Evolutionary conservation across 1,140 invertebrate species (phyloP).

Genomic region (Lordiphosa stackelbergi): DNA sequence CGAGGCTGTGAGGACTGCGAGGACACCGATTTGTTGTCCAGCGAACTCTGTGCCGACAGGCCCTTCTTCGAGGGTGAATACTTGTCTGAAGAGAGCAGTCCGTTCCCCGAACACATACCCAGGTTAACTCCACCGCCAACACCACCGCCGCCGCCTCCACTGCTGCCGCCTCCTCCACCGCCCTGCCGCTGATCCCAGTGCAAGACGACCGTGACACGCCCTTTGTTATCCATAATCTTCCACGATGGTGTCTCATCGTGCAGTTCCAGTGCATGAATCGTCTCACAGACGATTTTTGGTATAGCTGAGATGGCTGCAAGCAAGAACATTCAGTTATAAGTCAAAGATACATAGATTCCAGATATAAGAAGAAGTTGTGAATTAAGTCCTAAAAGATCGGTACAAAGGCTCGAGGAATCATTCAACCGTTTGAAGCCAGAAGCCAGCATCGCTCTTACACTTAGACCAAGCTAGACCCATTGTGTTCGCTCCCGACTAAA

Average conservation of each 20-base stretch:
- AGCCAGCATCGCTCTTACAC: too few species aligned
- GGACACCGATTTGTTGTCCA: slow-evolving; percentile 82
- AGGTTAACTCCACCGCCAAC: slow-evolving; percentile 65
- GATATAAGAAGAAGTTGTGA: too few species aligned
- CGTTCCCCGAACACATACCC: slow-evolving; percentile 80
- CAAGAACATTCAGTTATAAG: background rate
- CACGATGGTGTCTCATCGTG: slow-evolving; percentile 96
- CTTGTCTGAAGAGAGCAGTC: slow-evolving; percentile 85
- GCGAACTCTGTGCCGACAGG: slow-evolving; percentile 82
- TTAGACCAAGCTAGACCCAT: too few species aligned
- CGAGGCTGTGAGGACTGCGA: slow-evolving; percentile 79
- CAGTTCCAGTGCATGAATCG: slow-evolving; percentile 93
- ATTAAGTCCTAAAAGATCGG: background rate
- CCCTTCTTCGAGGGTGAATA: slow-evolving; percentile 79
- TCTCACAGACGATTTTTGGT: slow-evolving; percentile 97
- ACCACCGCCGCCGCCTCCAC: slow-evolving; percentile 78
- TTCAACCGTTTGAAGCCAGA: too few species aligned
- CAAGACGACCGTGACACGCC: slow-evolving; percentile 93
- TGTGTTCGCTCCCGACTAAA: too few species aligned
- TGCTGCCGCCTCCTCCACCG: slow-evolving; percentile 79
- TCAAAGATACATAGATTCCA: too few species aligned
- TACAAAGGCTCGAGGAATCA: too few species aligned
- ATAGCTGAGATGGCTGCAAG: slow-evolving; percentile 93
- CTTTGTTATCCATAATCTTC: slow-evolving; percentile 98
- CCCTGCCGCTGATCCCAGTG: slow-evolving; percentile 92